phyloP scores from a whole-genome alignment of 2,888 invertebrate species.

The Rhyacophila evoluta region DNA sequence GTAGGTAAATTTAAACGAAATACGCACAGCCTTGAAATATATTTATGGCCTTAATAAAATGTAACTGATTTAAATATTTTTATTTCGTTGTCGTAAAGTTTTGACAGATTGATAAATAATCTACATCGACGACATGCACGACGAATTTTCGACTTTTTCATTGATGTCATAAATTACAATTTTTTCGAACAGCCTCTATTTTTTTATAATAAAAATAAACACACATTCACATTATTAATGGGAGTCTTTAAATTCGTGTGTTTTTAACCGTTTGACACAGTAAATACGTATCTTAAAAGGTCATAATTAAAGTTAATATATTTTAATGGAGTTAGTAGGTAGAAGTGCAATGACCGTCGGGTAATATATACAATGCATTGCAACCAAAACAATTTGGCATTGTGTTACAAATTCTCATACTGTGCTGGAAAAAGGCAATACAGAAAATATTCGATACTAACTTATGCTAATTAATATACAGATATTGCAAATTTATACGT shows the following conservation, averaged over 20 bases:
- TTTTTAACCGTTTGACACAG: not conserved
- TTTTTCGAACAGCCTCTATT: not conserved
- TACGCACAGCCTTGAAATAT: not conserved
- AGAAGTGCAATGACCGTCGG: conserved; percentile 6
- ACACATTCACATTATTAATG: too few relatives aligned
- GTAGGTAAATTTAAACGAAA: not conserved
- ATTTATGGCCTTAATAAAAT: conserved; percentile 4
- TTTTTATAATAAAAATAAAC: not conserved
- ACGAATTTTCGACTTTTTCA: not conserved
- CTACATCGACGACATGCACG: not conserved
- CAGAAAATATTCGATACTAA: too few relatives aligned
- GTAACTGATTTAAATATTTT: conserved; percentile 7
- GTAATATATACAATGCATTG: not conserved
- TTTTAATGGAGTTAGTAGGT: not conserved
- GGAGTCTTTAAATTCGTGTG: too few relatives aligned
- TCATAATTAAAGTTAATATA: not conserved
- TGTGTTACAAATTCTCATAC: not conserved
- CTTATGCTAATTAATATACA: too few relatives aligned
- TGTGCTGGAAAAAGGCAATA: not conserved
- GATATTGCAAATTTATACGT: too few relatives aligned
- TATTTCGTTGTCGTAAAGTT: not conserved
- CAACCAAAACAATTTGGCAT: not conserved
- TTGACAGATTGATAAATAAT: conserved; percentile 18
- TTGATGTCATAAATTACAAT: not conserved
- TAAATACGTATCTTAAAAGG: not conserved